Evolutionary conservation across 2,113 vertebrate genomes (phyloP).

Genomic region (Cyphotilapia sp.): DNA sequence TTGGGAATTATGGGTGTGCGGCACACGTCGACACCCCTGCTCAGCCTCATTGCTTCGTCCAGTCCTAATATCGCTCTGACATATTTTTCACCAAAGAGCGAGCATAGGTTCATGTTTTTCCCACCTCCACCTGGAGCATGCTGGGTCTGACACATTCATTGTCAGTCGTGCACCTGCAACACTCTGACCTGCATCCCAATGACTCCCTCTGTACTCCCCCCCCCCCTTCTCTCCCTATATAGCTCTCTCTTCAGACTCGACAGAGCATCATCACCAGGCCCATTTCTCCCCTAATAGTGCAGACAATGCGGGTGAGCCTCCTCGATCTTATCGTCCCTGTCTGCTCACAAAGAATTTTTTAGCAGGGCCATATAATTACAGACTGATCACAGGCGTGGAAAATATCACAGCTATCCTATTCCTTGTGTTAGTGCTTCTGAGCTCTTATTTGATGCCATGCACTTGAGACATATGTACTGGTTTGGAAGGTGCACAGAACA

Average conservation of each 20-base stretch:
- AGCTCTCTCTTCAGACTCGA: slow-evolving; percentile 40
- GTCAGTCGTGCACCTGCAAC: slow-evolving; percentile 51
- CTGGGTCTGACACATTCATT: slow-evolving; percentile 59
- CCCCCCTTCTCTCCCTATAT: neutral
- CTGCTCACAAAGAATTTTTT: slow-evolving; percentile 43
- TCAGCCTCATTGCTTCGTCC: slow-evolving; percentile 17
- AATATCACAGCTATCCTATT: slow-evolving; percentile 39
- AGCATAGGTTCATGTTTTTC: slow-evolving; percentile 18
- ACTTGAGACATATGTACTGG: slow-evolving; percentile 7
- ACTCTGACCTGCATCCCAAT: slow-evolving; percentile 63
- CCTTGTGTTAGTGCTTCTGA: slow-evolving; percentile 1
- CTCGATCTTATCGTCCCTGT: slow-evolving; percentile 46
- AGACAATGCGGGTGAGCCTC: slow-evolving; percentile 49
- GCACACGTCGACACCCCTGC: neutral
- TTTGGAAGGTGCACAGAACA: slow-evolving; percentile 3
- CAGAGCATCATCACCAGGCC: slow-evolving; percentile 53
- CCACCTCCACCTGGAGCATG: slow-evolving; percentile 39
- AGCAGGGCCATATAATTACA: slow-evolving; percentile 40
- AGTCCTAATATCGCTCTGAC: neutral
- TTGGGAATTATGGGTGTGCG: neutral
- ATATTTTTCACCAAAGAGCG: slow-evolving; percentile 40
- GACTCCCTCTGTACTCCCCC: slow-evolving; percentile 19
- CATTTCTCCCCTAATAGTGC: slow-evolving; percentile 63
- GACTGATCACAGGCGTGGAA: slow-evolving; percentile 31
- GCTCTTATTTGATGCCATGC: neutral